phyloP scores from a whole-genome alignment of 2,888 invertebrate genomes.

The Norana najaformis region DNA sequence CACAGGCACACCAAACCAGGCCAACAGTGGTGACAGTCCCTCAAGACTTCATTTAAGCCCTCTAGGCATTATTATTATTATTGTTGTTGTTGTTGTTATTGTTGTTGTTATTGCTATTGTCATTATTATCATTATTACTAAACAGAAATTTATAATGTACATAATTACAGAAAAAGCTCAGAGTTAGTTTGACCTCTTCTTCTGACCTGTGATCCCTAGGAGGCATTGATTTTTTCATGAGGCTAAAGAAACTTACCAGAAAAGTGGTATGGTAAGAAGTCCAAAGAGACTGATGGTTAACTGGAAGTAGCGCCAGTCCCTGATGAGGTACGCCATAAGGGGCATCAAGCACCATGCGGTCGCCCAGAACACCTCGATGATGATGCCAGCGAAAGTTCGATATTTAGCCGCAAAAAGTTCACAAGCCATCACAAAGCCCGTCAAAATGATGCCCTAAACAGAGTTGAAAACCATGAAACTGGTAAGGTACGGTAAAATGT shows the following conservation, averaged over 20 bases:
- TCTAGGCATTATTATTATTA: no score
- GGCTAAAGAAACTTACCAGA: conserved; percentile 42
- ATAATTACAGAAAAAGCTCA: neutral
- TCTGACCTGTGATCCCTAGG: neutral
- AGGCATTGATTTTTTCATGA: neutral
- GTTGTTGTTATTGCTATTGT: neutral
- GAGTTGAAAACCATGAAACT: neutral
- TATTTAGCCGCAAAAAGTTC: conserved; percentile 48
- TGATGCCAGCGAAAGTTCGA: conserved; percentile 46
- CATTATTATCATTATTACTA: no score
- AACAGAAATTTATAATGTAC: neutral
- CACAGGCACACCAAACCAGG: no score
- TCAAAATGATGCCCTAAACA: conserved; percentile 47
- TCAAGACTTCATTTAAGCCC: no score
- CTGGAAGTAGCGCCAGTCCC: conserved; percentile 48
- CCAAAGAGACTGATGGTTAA: conserved; percentile 43
- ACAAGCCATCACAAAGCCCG: conserved; percentile 48
- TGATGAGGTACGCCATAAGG: conserved; percentile 46
- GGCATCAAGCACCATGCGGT: conserved; percentile 46
- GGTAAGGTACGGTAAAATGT: neutral
- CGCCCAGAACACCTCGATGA: conserved; percentile 47
- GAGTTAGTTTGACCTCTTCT: neutral
- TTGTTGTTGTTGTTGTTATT: neutral
- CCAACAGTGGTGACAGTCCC: no score
- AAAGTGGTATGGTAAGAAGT: conserved; percentile 42